phyloP scores from a whole-genome alignment of 2,888 invertebrate species.

The Nomada hirtipes region DNA sequence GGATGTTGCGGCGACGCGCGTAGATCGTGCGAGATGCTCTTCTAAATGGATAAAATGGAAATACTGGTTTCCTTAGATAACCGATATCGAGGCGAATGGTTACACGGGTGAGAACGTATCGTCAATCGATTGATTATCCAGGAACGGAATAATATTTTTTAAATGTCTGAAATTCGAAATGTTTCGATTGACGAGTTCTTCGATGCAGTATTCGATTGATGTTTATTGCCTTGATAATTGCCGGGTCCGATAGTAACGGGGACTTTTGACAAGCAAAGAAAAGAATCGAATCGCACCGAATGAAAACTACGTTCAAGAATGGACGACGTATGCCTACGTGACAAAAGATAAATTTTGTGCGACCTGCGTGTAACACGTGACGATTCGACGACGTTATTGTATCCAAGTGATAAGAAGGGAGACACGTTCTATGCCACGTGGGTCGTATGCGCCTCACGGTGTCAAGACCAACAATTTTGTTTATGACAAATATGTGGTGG shows the following conservation, averaged over 20 bases:
- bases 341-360: no score
- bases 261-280: no score
- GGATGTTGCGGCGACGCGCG: slow-evolving; percentile 2
- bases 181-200: neutral
- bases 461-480: no score
- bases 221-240: no score
- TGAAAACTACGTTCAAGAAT: no score
- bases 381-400: neutral
- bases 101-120: no score
- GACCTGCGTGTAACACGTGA: neutral
- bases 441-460: no score
- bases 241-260: no score
- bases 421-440: no score
- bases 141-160: neutral
- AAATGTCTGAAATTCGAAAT: neutral
- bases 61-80: neutral
- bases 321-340: no score
- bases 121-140: neutral
- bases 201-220: no score
- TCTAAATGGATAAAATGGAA: neutral
- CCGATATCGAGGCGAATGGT: neutral
- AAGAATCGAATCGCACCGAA: neutral
- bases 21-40: slow-evolving; percentile 25
- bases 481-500: no score
- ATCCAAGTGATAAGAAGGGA: neutral